Conservation (phyloP, 2,888 invertebrate species). For the Morpho deidamia region DNA sequence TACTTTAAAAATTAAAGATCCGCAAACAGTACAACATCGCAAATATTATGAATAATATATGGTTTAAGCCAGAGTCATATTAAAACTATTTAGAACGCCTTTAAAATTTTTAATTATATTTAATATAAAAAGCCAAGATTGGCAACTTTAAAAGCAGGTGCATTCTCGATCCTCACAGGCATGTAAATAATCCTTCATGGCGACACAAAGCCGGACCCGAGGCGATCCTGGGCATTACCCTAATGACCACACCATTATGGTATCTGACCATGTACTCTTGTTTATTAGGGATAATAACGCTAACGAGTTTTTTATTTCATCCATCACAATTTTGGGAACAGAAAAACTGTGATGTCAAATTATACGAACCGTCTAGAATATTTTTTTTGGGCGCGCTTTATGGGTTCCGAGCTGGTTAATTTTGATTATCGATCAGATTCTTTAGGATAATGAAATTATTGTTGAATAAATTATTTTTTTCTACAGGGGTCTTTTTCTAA, state of each 20-base stretch:
- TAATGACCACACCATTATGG: constrained; percentile 60
- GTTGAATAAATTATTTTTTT: no score
- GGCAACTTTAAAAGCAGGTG: constrained; percentile 10
- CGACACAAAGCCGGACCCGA: constrained; percentile 47
- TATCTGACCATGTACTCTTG: constrained; percentile 50
- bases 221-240: constrained; percentile 43
- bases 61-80: no score
- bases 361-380: constrained; percentile 43
- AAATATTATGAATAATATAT: no score
- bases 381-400: constrained; percentile 29
- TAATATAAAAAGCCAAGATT: neutral
- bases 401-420: constrained; percentile 13
- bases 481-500: no score
- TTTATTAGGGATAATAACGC: constrained; percentile 66
- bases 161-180: constrained; percentile 19
- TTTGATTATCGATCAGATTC: constrained; percentile 9
- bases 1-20: no score
- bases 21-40: no score
- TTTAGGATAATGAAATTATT: neutral
- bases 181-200: constrained; percentile 32
- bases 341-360: constrained; percentile 47
- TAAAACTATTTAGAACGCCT: no score
- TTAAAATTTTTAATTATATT: no score
- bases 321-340: constrained; percentile 40
- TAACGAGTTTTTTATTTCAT: constrained; percentile 63